These are phyloP conservation scores for Leucopsar rothschildi DNA, from an alignment of 2,113 vertebrate genomes.

Conservation along the genomic window DNA sequence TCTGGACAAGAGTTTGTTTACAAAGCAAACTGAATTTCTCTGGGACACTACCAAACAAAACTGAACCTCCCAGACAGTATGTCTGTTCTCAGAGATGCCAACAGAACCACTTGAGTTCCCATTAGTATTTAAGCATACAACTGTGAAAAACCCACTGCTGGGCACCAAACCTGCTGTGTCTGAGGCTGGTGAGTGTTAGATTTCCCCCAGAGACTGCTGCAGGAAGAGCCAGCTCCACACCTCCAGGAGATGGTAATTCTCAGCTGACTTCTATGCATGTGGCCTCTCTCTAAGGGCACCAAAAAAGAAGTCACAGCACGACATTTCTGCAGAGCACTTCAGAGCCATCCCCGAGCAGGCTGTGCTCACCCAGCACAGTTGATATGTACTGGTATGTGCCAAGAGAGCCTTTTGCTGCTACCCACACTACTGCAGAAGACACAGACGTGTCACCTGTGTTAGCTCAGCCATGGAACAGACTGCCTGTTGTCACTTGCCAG, in stretches of 20 bases:
- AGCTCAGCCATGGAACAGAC: not conserved
- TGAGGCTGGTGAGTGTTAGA: not conserved
- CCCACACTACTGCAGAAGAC: not conserved
- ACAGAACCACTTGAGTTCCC: not conserved
- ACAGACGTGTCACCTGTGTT: rapidly evolving
- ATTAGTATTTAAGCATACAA: not conserved
- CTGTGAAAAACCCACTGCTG: rapidly evolving
- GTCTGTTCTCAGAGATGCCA: not conserved
- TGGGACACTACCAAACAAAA: not conserved
- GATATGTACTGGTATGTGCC: rapidly evolving
- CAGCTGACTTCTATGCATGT: not conserved
- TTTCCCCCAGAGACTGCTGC: not conserved
- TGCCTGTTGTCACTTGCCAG: not conserved
- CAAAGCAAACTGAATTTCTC: not conserved
- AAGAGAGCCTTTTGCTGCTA: not conserved
- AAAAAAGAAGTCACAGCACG: not conserved
- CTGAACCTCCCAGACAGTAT: not conserved
- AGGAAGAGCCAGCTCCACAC: not conserved
- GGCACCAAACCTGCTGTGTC: not conserved
- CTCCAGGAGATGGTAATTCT: not conserved
- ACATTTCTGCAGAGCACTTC: not conserved
- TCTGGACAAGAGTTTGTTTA: not conserved
- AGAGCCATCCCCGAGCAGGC: not conserved
- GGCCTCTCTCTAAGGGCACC: not conserved
- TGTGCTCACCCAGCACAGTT: not conserved